Percentiles rank a stretch among this genome's conserved stretches.
Evolutionary conservation across 2,113 vertebrate species (phyloP).

Genomic region (Myxocyprinus asiaticus): DNA sequence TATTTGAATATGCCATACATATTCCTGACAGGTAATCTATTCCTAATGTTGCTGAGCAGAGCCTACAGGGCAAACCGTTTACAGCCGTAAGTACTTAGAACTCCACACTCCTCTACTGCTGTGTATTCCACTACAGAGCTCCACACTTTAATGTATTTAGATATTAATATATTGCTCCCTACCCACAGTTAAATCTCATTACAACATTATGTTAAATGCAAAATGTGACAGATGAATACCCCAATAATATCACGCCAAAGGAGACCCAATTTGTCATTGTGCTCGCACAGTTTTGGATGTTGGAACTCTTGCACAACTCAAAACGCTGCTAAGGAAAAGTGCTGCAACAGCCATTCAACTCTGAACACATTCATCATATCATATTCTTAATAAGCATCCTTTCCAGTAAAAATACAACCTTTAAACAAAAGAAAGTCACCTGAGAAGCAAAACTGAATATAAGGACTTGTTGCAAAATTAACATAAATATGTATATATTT

Average conservation of each 20-base stretch:
- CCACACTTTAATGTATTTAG: constrained; percentile 92
- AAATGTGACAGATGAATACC: constrained; percentile 55
- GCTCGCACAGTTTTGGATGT: constrained; percentile 20
- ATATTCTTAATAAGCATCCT: too few species aligned
- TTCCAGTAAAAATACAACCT: too few species aligned
- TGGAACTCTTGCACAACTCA: constrained; percentile 47
- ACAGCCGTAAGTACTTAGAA: constrained; percentile 82
- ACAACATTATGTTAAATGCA: constrained; percentile 60
- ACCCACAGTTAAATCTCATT: constrained; percentile 84
- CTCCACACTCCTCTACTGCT: constrained; percentile 79
- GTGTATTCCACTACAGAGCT: constrained; percentile 84
- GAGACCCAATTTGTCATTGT: constrained; percentile 47
- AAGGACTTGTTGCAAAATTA: too few species aligned
- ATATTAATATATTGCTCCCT: constrained; percentile 90
- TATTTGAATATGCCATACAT: constrained; percentile 99
- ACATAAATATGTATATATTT: too few species aligned
- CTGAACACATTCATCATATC: too few species aligned
- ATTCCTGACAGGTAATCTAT: constrained; percentile 99
- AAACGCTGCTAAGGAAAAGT: neutral
- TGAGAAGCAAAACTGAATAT: too few species aligned
- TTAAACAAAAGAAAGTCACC: too few species aligned
- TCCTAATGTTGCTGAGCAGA: constrained; percentile 91
- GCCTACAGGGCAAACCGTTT: constrained; percentile 90
- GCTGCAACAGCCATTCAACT: neutral
- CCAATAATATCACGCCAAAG: constrained; percentile 43